Evolutionary conservation across 2,888 invertebrate species (phyloP).

Genomic region (Theodoxus fluviatilis): DNA sequence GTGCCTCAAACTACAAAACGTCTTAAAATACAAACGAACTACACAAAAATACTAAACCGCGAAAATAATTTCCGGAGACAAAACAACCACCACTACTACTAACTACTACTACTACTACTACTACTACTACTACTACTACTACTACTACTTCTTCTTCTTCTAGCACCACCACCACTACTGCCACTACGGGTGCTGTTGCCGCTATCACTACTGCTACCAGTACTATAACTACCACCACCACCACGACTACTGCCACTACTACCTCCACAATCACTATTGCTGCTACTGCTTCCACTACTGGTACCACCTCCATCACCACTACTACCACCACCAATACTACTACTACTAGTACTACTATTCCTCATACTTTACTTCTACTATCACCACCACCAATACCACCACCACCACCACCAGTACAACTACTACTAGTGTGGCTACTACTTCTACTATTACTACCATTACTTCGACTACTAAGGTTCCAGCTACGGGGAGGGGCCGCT

Average conservation of each 20-base stretch:
- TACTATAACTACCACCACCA: not conserved
- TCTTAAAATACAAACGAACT: too few relatives aligned
- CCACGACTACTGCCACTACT: not conserved
- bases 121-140: not conserved
- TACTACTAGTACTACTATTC: conserved; percentile 20
- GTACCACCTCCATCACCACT: not conserved
- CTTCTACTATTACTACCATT: not conserved
- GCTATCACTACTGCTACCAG: not conserved
- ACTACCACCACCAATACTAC: not conserved
- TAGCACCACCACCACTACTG: too few relatives aligned
- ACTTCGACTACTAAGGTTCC: conserved; percentile 9
- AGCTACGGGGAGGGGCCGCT: too few relatives aligned
- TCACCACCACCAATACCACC: not conserved
- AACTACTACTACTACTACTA: not conserved
- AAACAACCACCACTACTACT: not conserved
- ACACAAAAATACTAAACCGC: too few relatives aligned
- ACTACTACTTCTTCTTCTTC: not conserved
- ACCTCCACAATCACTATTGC: not conserved
- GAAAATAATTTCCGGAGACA: too few relatives aligned
- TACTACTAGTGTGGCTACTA: conserved; percentile 15
- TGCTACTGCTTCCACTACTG: not conserved
- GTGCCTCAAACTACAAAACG: too few relatives aligned
- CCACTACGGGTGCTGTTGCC: too few relatives aligned
- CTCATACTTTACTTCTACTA: not conserved
- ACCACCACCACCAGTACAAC: conserved; percentile 1